Evolutionary conservation across 2,113 vertebrate genomes (phyloP).

Genomic region (Cephalopterus ornatus): DNA sequence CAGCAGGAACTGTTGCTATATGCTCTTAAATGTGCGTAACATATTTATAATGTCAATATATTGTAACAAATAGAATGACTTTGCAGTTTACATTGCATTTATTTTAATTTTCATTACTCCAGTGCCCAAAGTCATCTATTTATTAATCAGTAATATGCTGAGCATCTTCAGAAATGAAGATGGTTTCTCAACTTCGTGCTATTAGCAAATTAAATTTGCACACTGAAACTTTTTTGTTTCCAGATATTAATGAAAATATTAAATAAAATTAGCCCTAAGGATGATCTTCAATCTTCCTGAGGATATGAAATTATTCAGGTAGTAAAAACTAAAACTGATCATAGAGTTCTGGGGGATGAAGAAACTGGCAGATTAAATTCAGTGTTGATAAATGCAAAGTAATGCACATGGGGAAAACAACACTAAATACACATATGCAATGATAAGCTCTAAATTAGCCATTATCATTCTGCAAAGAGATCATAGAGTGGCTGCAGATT

Average conservation of each 20-base stretch:
- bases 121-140: background rate
- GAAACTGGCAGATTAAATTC: conserved; percentile 55
- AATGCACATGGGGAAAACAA: conserved; percentile 51
- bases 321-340: conserved; percentile 33
- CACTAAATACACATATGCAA: conserved; percentile 55
- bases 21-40: background rate
- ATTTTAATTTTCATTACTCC: conserved; percentile 19
- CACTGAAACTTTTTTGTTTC: background rate
- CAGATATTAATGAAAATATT: conserved; percentile 48
- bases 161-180: background rate
- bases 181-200: background rate
- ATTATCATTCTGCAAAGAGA: conserved; percentile 60
- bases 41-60: background rate
- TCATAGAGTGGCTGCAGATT: conserved; percentile 30
- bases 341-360: conserved; percentile 33
- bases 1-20: background rate
- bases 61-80: background rate
- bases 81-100: background rate
- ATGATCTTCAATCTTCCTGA: conserved; percentile 18
- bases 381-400: conserved; percentile 45
- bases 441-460: conserved; percentile 59
- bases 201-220: conserved; percentile 19
- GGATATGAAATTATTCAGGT: conserved; percentile 11
- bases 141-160: background rate
- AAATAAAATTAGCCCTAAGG: conserved; percentile 33